Conservation (phyloP, 2,113 vertebrate genomes). For the Nesospiza acunhae region DNA sequence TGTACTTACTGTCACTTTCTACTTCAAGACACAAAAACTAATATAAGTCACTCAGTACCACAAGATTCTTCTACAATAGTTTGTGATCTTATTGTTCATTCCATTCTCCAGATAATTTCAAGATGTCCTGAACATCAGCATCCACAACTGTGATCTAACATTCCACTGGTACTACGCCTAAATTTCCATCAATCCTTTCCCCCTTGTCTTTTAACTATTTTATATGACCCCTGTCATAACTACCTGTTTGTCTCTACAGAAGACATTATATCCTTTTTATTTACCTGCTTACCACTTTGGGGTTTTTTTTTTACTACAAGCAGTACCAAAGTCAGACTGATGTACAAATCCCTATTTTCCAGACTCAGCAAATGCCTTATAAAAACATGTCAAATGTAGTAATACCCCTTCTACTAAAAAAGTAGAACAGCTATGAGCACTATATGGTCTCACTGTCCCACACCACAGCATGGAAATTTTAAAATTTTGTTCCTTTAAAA, state of each 20-base stretch:
- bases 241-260: background rate
- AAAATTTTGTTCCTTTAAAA: background rate
- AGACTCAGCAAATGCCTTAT: background rate
- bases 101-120: background rate
- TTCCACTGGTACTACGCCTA: background rate
- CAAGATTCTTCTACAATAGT: background rate
- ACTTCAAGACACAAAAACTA: background rate
- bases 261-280: background rate
- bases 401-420: background rate
- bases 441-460: background rate
- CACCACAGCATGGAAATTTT: background rate
- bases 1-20: background rate
- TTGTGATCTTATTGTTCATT: background rate
- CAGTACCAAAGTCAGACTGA: background rate
- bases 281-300: background rate
- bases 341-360: background rate
- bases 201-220: background rate
- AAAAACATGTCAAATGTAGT: background rate
- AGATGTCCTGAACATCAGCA: background rate
- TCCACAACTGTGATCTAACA: background rate
- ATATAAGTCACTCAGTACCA: background rate
- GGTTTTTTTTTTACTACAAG: background rate
- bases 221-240: accelerated
- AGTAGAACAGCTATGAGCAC: background rate
- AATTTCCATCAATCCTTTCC: background rate